Conservation (phyloP, 2,113 vertebrate genomes). For the Heloderma charlesbogerti region DNA sequence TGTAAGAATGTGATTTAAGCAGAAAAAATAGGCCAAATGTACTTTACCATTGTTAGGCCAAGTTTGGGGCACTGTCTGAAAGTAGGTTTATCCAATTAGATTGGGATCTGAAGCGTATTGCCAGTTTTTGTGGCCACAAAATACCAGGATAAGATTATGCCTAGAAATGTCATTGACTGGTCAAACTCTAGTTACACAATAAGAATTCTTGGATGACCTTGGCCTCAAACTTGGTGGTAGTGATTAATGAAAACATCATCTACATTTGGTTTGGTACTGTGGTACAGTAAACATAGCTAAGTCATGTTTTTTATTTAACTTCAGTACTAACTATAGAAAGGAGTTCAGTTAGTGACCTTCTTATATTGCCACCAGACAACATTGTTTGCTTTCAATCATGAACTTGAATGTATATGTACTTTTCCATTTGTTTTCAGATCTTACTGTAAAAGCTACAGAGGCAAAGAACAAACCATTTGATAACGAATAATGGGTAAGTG, state of each 20-base stretch:
- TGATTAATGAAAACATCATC: neutral
- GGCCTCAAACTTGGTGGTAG: neutral
- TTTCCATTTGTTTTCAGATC: slow-evolving; percentile 74
- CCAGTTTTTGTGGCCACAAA: neutral
- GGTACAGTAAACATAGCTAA: slow-evolving; percentile 6
- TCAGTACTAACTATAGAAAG: neutral
- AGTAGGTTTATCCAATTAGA: neutral
- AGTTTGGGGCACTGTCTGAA: no score
- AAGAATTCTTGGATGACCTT: slow-evolving; percentile 13
- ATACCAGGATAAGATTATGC: neutral
- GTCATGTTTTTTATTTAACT: neutral
- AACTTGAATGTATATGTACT: slow-evolving; percentile 33
- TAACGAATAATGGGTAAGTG: slow-evolving; percentile 82
- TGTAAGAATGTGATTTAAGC: neutral
- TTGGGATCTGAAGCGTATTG: neutral
- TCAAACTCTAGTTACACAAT: neutral
- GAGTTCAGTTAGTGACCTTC: slow-evolving; percentile 8
- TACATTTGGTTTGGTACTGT: neutral
- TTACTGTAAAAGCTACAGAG: slow-evolving; percentile 67
- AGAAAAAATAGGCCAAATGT: neutral
- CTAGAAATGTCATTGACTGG: neutral
- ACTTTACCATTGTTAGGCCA: neutral
- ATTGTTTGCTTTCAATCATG: slow-evolving; percentile 15
- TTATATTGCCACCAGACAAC: neutral
- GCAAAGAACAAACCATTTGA: slow-evolving; percentile 64